phyloP scores from a whole-genome alignment of 2,888 invertebrate genomes.

The Polydesmus complanatus region DNA sequence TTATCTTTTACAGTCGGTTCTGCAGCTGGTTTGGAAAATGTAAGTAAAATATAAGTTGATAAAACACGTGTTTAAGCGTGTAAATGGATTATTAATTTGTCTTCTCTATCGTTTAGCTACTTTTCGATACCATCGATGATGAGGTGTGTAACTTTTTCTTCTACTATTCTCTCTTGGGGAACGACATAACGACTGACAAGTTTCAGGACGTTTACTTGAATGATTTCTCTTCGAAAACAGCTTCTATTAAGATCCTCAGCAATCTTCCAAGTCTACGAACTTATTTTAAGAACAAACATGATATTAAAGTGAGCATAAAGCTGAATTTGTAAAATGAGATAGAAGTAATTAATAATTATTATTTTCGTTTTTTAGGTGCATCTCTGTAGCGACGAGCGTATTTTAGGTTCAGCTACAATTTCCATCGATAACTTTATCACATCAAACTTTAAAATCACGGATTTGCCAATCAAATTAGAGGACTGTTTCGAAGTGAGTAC shows the following conservation, averaged over 20 bases:
- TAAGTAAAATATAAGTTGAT: too few relatives aligned
- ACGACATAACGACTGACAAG: constrained; percentile 33
- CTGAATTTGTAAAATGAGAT: too few relatives aligned
- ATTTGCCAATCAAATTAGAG: constrained; percentile 29
- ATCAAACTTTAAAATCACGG: too few relatives aligned
- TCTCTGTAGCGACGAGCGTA: constrained; percentile 33
- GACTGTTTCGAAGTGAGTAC: constrained; percentile 31
- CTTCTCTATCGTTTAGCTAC: too few relatives aligned
- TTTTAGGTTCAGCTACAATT: constrained; percentile 30
- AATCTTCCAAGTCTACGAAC: constrained; percentile 29
- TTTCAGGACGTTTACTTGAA: constrained; percentile 33
- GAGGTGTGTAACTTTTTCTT: constrained; percentile 36
- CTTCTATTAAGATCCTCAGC: constrained; percentile 32
- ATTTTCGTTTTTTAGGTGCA: constrained; percentile 26
- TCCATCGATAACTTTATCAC: constrained; percentile 26
- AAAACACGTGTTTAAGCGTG: too few relatives aligned
- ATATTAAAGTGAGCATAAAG: too few relatives aligned
- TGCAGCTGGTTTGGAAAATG: constrained; percentile 33
- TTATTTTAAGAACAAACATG: too few relatives aligned
- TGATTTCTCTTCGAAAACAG: constrained; percentile 32
- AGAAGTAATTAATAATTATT: too few relatives aligned
- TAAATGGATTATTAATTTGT: too few relatives aligned
- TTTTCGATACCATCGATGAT: too few relatives aligned
- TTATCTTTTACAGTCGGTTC: constrained; percentile 34
- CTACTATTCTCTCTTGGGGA: constrained; percentile 34